A percentile compares a stretch with the other conserved stretches of the same genome.
Evolutionary conservation across 2,113 vertebrate species (phyloP).

Genomic region (Poecilia latipinna): DNA sequence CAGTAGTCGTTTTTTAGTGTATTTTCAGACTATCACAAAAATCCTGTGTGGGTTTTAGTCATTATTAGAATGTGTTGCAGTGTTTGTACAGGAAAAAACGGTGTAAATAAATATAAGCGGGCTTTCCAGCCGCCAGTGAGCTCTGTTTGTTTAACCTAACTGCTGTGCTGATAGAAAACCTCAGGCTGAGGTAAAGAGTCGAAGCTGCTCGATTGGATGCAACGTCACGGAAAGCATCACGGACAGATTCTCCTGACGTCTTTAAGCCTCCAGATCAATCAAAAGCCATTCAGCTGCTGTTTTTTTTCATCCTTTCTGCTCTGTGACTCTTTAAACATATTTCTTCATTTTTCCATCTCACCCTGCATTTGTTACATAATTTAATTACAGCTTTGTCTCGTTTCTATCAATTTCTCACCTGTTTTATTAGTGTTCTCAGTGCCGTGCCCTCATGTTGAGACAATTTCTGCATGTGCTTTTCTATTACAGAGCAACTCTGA

Average conservation of each 20-base stretch:
- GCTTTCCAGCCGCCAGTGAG: not conserved
- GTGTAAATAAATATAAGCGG: not conserved
- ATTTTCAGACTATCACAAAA: too few species aligned
- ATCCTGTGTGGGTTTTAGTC: too few species aligned
- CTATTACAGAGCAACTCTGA: not conserved
- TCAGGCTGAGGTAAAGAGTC: conserved; percentile 58
- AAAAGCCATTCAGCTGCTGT: not conserved
- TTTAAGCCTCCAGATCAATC: conserved; percentile 37
- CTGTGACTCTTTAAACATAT: not conserved
- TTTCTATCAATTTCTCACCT: not conserved
- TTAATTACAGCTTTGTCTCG: not conserved
- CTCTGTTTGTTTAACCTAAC: conserved; percentile 32
- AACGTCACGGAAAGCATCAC: conserved; percentile 50
- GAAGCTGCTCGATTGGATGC: conserved; percentile 38
- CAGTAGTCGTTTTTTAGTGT: too few species aligned
- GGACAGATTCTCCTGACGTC: conserved; percentile 29
- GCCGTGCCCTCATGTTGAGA: not conserved
- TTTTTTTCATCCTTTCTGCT: conserved; percentile 7
- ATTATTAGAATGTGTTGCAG: too few species aligned
- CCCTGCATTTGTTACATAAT: not conserved
- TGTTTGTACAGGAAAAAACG: not conserved
- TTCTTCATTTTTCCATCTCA: not conserved
- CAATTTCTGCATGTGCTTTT: not conserved
- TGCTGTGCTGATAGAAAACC: conserved; percentile 12
- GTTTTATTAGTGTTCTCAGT: not conserved